Conservation (phyloP, 2,113 vertebrate species). For the Alligator sinensis region DNA sequence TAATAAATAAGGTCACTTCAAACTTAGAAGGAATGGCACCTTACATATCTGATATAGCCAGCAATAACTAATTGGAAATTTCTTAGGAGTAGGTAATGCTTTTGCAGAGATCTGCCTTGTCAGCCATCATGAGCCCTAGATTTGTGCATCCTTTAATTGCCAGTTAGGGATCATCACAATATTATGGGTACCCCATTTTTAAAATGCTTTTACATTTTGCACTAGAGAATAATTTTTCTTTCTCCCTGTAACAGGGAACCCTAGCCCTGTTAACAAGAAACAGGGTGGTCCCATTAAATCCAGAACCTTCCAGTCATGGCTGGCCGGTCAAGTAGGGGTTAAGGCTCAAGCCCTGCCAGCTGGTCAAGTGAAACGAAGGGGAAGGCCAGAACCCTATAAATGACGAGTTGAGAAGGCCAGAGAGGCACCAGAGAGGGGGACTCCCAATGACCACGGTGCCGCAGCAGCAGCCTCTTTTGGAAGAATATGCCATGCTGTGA, state of each 20-base stretch:
- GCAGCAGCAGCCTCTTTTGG: no score
- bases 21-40: accelerated
- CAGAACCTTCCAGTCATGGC: no score
- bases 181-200: slow-evolving; percentile 46
- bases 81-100: slow-evolving; percentile 9
- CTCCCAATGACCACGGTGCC: no score
- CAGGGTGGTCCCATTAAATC: no score
- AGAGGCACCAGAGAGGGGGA: no score
- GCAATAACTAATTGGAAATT: neutral
- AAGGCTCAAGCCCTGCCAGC: no score
- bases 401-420: no score
- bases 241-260: neutral
- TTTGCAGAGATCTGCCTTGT: neutral
- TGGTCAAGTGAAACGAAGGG: no score
- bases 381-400: no score
- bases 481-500: no score
- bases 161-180: slow-evolving; percentile 20
- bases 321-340: no score
- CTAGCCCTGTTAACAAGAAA: no score
- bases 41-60: neutral
- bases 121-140: neutral
- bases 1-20: neutral
- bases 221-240: neutral
- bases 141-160: slow-evolving; percentile 13
- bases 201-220: neutral